Percentiles rank a stretch among this genome's conserved stretches.
Evolutionary conservation across 2,113 vertebrate species (phyloP).

Genomic region (Rhinogobius similis): DNA sequence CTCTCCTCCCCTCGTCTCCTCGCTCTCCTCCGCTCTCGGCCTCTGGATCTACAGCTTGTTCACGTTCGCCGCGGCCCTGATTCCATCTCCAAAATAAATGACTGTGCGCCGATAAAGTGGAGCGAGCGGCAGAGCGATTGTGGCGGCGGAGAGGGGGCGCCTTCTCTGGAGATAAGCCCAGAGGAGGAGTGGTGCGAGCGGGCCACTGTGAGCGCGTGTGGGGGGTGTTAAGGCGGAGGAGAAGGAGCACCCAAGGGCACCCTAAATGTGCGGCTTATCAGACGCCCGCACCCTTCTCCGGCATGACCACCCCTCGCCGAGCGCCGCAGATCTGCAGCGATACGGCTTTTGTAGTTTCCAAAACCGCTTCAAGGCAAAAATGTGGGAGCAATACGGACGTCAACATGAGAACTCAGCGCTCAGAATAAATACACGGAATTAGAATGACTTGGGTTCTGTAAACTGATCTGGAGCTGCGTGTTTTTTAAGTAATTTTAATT

Average conservation of each 20-base stretch:
- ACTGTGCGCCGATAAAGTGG: constrained; percentile 70
- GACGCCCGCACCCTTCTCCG: constrained; percentile 56
- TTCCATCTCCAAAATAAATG: constrained; percentile 75
- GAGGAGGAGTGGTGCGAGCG: constrained; percentile 20
- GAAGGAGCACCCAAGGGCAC: constrained; percentile 53
- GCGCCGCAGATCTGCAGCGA: constrained; percentile 41
- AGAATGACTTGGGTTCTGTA: no score
- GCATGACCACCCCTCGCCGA: constrained; percentile 57
- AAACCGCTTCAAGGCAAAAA: constrained; percentile 40
- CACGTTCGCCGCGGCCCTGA: constrained; percentile 52
- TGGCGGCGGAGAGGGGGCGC: constrained; percentile 52
- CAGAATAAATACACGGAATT: no score
- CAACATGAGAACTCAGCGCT: constrained; percentile 26
- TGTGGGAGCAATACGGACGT: constrained; percentile 25
- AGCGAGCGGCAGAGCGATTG: constrained; percentile 41
- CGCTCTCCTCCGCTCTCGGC: background rate
- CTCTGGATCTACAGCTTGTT: constrained; percentile 45
- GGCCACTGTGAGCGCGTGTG: constrained; percentile 16
- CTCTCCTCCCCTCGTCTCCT: background rate
- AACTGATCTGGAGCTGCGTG: no score
- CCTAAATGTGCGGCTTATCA: constrained; percentile 53
- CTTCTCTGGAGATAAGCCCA: constrained; percentile 57
- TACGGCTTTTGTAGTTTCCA: constrained; percentile 24
- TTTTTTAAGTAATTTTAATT: no score
- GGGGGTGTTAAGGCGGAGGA: constrained; percentile 13